phyloP scores from a whole-genome alignment of 2,888 invertebrate genomes.

The Caenorhabditis doughertyi region DNA sequence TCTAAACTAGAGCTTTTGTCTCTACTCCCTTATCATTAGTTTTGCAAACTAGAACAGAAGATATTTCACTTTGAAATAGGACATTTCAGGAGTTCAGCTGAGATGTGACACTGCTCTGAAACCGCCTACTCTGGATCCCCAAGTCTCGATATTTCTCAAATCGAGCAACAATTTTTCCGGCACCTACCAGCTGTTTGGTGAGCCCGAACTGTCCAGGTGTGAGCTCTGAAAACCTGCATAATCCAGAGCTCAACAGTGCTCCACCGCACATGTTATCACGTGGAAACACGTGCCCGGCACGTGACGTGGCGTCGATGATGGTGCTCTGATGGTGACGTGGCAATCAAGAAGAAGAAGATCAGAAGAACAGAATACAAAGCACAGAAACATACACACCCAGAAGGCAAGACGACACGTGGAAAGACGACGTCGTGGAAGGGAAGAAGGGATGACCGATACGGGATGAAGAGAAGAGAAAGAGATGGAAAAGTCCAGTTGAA shows the following conservation, averaged over 20 bases:
- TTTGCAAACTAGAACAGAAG: too few species aligned
- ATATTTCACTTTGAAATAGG: too few species aligned
- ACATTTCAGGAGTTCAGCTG: too few species aligned
- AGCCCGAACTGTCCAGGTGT: slow-evolving; percentile 82
- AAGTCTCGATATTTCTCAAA: too few species aligned
- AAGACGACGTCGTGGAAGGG: slow-evolving; percentile 7
- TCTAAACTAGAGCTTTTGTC: too few species aligned
- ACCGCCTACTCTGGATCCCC: too few species aligned
- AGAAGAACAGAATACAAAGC: slow-evolving; percentile 36
- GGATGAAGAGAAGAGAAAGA: slow-evolving; percentile 14
- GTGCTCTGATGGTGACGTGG: slow-evolving; percentile 35
- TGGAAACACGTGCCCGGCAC: slow-evolving; percentile 35
- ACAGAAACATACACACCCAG: slow-evolving; percentile 5
- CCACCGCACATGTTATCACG: slow-evolving; percentile 65
- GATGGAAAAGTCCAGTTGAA: too few species aligned
- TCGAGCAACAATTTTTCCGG: neutral
- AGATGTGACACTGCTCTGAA: too few species aligned
- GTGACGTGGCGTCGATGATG: slow-evolving; percentile 29
- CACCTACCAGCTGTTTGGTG: slow-evolving; percentile 80
- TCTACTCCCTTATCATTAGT: too few species aligned
- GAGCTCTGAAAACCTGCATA: slow-evolving; percentile 80
- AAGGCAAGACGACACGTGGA: slow-evolving; percentile 3
- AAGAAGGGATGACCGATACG: neutral
- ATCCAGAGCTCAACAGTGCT: slow-evolving; percentile 67
- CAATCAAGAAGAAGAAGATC: neutral